A percentile compares a stretch with the other conserved stretches of the same genome.
phyloP scores from a whole-genome alignment of 2,797 vertebrate species.

The Eurystomus glaucurus region DNA sequence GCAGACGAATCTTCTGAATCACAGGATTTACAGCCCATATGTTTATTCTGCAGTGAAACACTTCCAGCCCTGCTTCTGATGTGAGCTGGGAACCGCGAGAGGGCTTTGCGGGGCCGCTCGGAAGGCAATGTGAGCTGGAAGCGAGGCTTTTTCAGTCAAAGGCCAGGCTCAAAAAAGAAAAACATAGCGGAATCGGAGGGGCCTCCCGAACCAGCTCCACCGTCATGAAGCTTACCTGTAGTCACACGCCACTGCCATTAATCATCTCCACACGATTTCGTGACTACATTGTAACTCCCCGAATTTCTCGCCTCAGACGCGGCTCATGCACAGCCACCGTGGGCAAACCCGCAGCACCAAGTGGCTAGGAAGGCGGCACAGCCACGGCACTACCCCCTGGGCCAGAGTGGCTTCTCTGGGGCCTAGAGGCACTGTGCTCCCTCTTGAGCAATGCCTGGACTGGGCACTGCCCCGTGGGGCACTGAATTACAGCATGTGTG shows the following conservation, averaged over 20 bases:
- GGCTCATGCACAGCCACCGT: not conserved
- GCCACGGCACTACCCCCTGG: rapidly evolving
- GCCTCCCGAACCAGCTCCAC: not conserved
- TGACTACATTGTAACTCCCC: not conserved
- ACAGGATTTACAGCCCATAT: constrained; percentile 81
- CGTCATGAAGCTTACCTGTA: not conserved
- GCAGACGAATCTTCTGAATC: constrained; percentile 83
- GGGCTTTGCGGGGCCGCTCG: constrained; percentile 67
- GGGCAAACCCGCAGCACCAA: rapidly evolving
- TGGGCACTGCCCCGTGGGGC: not conserved
- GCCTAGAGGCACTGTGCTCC: not conserved
- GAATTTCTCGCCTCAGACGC: not conserved
- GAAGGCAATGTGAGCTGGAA: constrained; percentile 63
- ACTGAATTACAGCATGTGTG: not conserved
- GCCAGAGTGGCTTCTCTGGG: rapidly evolving
- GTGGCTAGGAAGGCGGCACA: not conserved
- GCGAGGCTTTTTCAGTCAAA: constrained; percentile 65
- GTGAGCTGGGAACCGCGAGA: constrained; percentile 70
- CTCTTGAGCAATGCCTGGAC: rapidly evolving
- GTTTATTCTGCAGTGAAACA: constrained; percentile 83
- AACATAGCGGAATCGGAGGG: constrained; percentile 21
- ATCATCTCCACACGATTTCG: not conserved
- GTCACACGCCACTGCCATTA: not conserved
- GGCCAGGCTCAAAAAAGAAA: constrained; percentile 27
- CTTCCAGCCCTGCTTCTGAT: constrained; percentile 75